phyloP scores from a whole-genome alignment of 2,113 vertebrate genomes.

The Clupea harengus region DNA sequence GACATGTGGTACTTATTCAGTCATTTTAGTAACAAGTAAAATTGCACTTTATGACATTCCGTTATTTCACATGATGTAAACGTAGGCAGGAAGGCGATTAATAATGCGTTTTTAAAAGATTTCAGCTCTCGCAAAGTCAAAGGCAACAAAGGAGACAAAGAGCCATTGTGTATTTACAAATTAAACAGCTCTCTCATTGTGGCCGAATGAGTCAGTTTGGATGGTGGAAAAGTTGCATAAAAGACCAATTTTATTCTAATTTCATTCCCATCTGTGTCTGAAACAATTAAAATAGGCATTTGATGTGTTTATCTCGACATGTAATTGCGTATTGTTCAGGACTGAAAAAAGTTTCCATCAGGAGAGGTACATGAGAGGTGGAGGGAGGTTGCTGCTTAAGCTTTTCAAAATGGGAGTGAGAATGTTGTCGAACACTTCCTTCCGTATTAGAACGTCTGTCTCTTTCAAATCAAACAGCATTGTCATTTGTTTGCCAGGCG shows the following conservation, averaged over 20 bases:
- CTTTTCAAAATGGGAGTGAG: constrained; percentile 28
- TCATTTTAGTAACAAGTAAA: constrained; percentile 74
- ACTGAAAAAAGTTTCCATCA: constrained; percentile 51
- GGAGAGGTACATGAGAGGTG: constrained; percentile 34
- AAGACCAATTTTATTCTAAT: constrained; percentile 68
- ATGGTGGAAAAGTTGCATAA: constrained; percentile 64
- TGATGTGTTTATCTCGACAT: constrained; percentile 62
- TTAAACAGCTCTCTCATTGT: constrained; percentile 71
- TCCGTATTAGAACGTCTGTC: constrained; percentile 24
- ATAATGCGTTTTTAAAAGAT: constrained; percentile 68
- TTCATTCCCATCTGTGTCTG: constrained; percentile 65
- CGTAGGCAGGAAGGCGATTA: constrained; percentile 70
- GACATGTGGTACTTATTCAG: constrained; percentile 80
- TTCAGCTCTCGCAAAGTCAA: constrained; percentile 58
- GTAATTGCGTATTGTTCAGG: constrained; percentile 56
- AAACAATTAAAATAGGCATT: constrained; percentile 64
- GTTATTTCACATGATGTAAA: constrained; percentile 72
- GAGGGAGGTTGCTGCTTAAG: constrained; percentile 26
- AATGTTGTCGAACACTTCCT: constrained; percentile 31
- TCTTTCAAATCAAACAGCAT: constrained; percentile 31
- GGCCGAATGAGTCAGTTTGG: constrained; percentile 70
- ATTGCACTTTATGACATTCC: constrained; percentile 70
- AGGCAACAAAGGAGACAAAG: constrained; percentile 75
- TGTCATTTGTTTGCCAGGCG: constrained; percentile 17
- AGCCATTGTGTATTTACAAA: constrained; percentile 75